Evolutionary conservation across 2,888 invertebrate species (phyloP).

Genomic region (Drosophila histrio): DNA sequence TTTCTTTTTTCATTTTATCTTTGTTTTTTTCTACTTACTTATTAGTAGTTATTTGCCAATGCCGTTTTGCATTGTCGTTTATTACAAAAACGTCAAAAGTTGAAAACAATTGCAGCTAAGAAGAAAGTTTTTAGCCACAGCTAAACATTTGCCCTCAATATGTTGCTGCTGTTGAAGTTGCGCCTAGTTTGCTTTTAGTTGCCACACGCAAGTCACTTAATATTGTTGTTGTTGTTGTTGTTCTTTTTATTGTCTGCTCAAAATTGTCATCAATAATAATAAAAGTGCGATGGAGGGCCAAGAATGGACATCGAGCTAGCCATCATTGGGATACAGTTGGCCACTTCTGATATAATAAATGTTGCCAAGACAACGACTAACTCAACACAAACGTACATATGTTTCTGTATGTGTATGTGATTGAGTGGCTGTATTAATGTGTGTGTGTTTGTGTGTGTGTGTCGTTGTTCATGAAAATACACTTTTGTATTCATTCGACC

Average conservation of each 20-base stretch:
- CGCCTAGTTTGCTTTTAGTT: conserved; percentile 25
- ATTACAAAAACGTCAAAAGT: conserved; percentile 67
- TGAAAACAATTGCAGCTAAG: conserved; percentile 53
- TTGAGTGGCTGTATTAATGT: conserved; percentile 54
- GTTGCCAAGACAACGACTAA: conserved; percentile 54
- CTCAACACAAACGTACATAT: conserved; percentile 7
- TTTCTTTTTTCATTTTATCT: conserved; percentile 24
- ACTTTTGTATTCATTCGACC: conserved; percentile 78
- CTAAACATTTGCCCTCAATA: conserved; percentile 10
- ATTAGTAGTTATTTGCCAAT: conserved; percentile 19
- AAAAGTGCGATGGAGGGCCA: conserved; percentile 60
- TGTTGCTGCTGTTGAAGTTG: conserved; percentile 10
- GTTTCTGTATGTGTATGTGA: conserved; percentile 23
- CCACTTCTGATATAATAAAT: conserved; percentile 76
- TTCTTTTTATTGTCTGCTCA: conserved; percentile 76
- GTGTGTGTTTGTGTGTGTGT: conserved; percentile 37
- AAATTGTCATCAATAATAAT: conserved; percentile 81
- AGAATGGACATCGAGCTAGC: conserved; percentile 48
- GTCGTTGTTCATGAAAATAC: conserved; percentile 70
- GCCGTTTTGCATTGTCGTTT: conserved; percentile 56
- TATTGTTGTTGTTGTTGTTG: conserved; percentile 24
- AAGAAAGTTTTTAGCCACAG: conserved; percentile 46
- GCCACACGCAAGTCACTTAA: conserved; percentile 33
- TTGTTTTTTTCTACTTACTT: conserved; percentile 5
- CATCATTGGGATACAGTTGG: conserved; percentile 53